phyloP scores from a whole-genome alignment of 1,140 invertebrate genomes.

The Luehdorfia chinensis region DNA sequence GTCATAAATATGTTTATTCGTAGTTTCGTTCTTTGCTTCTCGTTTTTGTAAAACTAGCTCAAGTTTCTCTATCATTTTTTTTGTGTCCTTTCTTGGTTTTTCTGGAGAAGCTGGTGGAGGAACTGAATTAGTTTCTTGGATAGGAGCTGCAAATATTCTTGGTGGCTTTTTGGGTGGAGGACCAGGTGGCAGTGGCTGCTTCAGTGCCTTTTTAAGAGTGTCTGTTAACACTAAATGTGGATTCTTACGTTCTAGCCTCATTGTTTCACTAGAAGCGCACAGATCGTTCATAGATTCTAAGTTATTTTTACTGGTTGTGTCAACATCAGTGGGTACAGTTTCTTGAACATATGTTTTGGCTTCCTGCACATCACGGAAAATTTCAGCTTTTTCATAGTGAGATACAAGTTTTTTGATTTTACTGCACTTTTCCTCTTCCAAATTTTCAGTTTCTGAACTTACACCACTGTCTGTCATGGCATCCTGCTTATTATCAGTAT shows the following conservation, averaged over 20 bases:
- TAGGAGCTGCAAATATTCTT: constrained; percentile 74
- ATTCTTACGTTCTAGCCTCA: constrained; percentile 58
- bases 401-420: constrained; percentile 46
- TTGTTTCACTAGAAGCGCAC: constrained; percentile 61
- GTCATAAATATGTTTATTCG: constrained; percentile 42
- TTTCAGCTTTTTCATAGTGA: constrained; percentile 44
- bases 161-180: constrained; percentile 86
- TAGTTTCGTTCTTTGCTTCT: constrained; percentile 43
- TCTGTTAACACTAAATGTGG: constrained; percentile 73
- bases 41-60: constrained; percentile 78
- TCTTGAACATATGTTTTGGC: constrained; percentile 5
- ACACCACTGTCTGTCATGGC: constrained; percentile 71
- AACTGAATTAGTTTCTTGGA: constrained; percentile 26
- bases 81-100: constrained; percentile 69
- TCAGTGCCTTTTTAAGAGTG: constrained; percentile 79
- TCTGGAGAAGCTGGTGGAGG: constrained; percentile 32
- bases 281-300: constrained; percentile 50
- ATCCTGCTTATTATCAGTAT: constrained; percentile 58
- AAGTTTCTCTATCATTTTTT: constrained; percentile 79
- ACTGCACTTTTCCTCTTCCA: constrained; percentile 51
- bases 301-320: constrained; percentile 29
- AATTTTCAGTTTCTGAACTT: constrained; percentile 71
- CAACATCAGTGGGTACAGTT: constrained; percentile 4
- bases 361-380: background rate
- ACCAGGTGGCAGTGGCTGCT: constrained; percentile 80